Conservation (phyloP, 2,797 vertebrate genomes). For the Scomberomorus guttatus region DNA sequence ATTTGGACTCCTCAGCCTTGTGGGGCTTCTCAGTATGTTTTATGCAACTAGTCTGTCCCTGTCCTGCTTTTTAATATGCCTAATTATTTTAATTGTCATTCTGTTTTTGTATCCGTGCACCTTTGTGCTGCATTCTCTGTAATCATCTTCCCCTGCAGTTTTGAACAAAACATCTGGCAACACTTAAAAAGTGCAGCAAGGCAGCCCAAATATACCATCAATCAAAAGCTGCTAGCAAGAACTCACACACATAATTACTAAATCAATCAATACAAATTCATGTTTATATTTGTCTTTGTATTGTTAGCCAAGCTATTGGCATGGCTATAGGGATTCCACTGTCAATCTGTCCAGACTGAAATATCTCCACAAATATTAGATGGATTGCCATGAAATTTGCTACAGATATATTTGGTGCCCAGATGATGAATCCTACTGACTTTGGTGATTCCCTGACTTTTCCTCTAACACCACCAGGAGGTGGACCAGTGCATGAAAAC, state of each 20-base stretch:
- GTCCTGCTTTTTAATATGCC: constrained; percentile 16
- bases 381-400: neutral
- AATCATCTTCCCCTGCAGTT: neutral
- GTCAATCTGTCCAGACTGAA: neutral
- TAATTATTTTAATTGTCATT: constrained; percentile 43
- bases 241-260: neutral
- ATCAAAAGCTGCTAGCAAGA: neutral
- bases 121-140: neutral
- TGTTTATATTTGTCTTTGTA: neutral
- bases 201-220: neutral
- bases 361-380: neutral
- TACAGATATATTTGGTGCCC: neutral
- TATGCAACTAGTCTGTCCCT: constrained; percentile 12
- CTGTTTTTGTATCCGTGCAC: neutral
- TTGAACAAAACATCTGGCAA: constrained; percentile 4
- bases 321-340: too few relatives aligned
- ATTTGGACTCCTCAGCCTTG: constrained; percentile 36
- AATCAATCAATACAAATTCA: neutral
- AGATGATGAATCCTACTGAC: neutral
- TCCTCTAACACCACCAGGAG: too few relatives aligned
- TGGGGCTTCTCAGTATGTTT: constrained; percentile 9
- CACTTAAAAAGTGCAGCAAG: neutral
- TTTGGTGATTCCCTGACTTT: too few relatives aligned
- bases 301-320: neutral
- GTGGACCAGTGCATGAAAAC: too few relatives aligned